Base-by-base conservation (phyloP, 1,140 invertebrate species). In the Nilaparvata lugens region DNA sequence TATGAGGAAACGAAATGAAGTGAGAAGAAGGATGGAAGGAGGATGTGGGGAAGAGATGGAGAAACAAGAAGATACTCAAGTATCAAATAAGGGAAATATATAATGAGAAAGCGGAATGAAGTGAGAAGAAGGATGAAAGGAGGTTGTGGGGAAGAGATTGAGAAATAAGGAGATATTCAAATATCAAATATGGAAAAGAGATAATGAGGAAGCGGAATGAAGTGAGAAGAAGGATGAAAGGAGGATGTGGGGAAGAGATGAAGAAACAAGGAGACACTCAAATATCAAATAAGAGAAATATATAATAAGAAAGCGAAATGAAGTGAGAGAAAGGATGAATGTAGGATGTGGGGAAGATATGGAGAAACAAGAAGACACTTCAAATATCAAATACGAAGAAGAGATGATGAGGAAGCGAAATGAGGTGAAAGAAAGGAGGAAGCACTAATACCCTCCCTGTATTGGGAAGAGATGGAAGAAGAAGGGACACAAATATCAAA, bases 81-180 rank as follows among this genome's bases (percentile, higher is more conserved):
- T n/a, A n/a, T n/a, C n/a, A n/a, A n/a, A n/a, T 54, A 19, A 28
- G 21, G 19, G 5, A 28, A 28, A 28, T 3, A n/a, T 18, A 57
- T 4, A 43, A 60, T 2, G 53, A 4, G 23, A n/a, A 43, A 25
- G 25, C 11, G 21, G 52, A 16, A 38, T 23, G 35, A 28, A 7
- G 52, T 11, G 48, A 24, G n/a, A 24, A 18, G 35, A 38, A 40
- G 23, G 25, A 51, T 24, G 31, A 61, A 25, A 21, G 21, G 45
- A 43, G 38, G 35, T 25, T 35, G 18, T 28, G 4, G 16, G 40
- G 52, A 45, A 19, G 28, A 14, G 16, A 13, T 56, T 23, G 21
- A 58, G 21, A 52, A 31, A 43, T 3, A 52, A 16, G 52, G 54
- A 62, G 31, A 58, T 43, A 54, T 21, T 3, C 5, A 18, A 48